Base-by-base conservation (phyloP, 2,113 vertebrate species). In the Pyrgilauda ruficollis region DNA sequence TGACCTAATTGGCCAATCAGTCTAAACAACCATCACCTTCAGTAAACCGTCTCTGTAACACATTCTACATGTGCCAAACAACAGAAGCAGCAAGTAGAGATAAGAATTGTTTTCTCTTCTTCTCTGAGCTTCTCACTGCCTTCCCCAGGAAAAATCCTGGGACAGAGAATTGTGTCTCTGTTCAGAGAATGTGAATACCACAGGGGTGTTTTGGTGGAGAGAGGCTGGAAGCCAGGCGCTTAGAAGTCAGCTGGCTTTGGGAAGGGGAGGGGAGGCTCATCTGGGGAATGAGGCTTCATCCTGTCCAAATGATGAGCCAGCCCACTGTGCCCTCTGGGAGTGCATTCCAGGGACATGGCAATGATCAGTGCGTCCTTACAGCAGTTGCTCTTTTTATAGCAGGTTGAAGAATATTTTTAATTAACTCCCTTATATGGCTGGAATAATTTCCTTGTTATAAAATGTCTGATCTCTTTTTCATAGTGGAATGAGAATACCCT, bases 321-420 rank as follows among this genome's bases (percentile, higher is more conserved):
- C 39, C 24, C 13, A 4, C 58, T 43, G 7, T 67, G 83, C 50
- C 49, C 88, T 58, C 47, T 35, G 88, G 90, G 76, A 86, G 39
- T 13, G n/a, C 5, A 2, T 66, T 61, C 7, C 50, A 16, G 94
- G 80, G 91, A 89, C 68, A 4, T 9, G 28, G 39, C 43, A 9
- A 0, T 55, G 76, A 77, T 66, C 35, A 56, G 10, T 0, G 0
- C 0, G 1, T 74, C 91, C 83, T 74, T 89, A 53, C 33, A 63
- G 86, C 86, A 47, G 7, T 26, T 69, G 28, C 59, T 84, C 93
- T 90, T 94, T 97, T 93, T 93, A 96, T 94, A 94, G 94, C 69
- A 84, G 39, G 13, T 28, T 84, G 80, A 92, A 87, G 44, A 96
- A 94, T 93, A 84, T 81, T 97, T 94, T 94, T 95, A 97, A 95